Evolutionary conservation across 1,140 invertebrate genomes (phyloP).

Genomic region (Lepidurus couesii): DNA sequence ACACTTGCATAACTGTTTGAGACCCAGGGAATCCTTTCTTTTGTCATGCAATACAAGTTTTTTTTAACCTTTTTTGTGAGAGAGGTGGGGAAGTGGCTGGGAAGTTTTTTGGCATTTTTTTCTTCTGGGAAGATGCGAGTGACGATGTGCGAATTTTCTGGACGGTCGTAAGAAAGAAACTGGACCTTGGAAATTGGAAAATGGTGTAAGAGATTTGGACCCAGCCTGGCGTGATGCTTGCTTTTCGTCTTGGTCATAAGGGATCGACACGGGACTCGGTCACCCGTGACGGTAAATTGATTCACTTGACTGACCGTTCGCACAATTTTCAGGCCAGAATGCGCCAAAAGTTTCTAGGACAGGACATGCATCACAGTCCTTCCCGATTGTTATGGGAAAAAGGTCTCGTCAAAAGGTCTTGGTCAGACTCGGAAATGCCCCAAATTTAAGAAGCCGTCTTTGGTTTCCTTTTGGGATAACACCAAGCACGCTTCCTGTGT

Average conservation of each 20-base stretch:
- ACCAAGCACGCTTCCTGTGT: background rate
- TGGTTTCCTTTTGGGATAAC: background rate
- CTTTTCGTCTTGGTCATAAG: background rate
- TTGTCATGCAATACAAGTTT: too few species aligned
- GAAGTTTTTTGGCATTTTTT: background rate
- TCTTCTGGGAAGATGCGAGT: background rate
- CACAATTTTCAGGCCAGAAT: slow-evolving; percentile 1
- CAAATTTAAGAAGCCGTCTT: background rate
- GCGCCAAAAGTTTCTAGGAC: background rate
- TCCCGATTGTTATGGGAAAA: background rate
- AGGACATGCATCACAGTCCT: background rate
- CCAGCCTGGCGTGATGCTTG: background rate
- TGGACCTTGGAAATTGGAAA: background rate
- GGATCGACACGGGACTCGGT: background rate
- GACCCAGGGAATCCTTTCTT: too few species aligned
- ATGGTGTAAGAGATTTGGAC: background rate
- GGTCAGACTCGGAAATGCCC: background rate
- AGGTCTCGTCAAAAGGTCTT: background rate
- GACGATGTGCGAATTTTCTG: background rate
- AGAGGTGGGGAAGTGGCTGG: background rate
- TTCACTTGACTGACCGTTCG: slow-evolving; percentile 13
- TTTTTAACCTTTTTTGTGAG: background rate
- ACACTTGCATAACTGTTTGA: too few species aligned
- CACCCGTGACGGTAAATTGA: background rate
- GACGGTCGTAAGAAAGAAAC: background rate